Base-by-base conservation (phyloP, 2,888 invertebrate species). In the Coecobrya sp. region DNA sequence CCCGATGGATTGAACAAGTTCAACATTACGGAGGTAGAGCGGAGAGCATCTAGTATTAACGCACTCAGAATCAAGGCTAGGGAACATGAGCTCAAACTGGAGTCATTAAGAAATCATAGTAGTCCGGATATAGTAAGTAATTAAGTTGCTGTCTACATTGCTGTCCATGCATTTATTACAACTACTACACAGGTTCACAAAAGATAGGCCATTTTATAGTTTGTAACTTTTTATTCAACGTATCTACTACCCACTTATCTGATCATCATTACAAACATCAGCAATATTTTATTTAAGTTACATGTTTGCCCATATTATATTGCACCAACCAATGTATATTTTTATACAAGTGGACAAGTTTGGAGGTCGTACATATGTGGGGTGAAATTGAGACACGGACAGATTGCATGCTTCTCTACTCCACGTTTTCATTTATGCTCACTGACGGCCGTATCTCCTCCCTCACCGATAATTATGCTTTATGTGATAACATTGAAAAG, bases 1-100 rank as follows among this genome's bases (percentile, higher is more conserved):
- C 85, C 91, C 36, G 81, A 88, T 27, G 52, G 82, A 70, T 62
- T 91, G 27, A 86, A 93, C 79, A 92, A 91, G 85, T 90, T 86
- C 88, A 93, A 92, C 76, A 94, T 93, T 95, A 97, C 97, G 36
- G 98, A 98, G 94, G 97, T 98, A 89, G 98, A 98, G 95, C 96
- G 98, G 94, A 96, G 98, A 95, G 98, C 98, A 95, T 98, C 98
- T 45, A 98, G 98, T 95, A 98, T 98, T 95, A 98, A 98, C 0
- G 97, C 98, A 0, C 96, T 99, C 59, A 96, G 99, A 94, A 96
- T 98, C 95, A 98, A 98, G 95, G 99, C 99, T 0, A 96, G 98
- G 85, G 98, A 99, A 95, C 98, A 98, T 95, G 98, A 98, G 95
- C 96, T 98, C 79, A 97, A 98, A 95, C 96, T 98, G 95, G 98